Evolutionary conservation across 1,140 invertebrate species (phyloP).

Genomic region (Bombus consobrinus): DNA sequence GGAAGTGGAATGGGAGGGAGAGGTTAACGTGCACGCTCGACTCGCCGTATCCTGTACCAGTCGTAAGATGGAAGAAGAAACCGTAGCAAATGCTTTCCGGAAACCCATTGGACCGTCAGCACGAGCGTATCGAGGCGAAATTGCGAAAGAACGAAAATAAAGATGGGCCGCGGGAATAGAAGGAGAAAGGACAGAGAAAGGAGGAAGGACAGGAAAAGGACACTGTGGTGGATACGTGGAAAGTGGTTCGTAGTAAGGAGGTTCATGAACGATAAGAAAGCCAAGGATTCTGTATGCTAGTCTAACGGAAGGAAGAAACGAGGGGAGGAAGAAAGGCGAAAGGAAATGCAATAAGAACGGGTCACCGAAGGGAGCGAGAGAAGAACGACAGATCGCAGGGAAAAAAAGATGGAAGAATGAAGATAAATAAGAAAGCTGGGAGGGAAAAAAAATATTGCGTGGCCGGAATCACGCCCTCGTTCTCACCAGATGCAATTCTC

Average conservation of each 20-base stretch:
- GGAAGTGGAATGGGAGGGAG: no score
- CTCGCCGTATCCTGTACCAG: conserved; percentile 42
- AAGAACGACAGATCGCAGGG: neutral
- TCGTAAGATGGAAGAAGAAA: conserved; percentile 61
- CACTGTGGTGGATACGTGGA: neutral
- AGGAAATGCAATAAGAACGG: conserved; percentile 37
- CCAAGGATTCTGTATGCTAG: neutral
- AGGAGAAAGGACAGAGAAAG: no score
- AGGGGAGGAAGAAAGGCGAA: neutral
- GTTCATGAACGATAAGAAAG: conserved; percentile 15
- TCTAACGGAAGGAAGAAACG: neutral
- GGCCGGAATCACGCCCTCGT: conserved; percentile 37
- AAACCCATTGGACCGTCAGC: conserved; percentile 66
- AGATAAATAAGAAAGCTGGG: conserved; percentile 6
- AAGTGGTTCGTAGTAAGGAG: neutral
- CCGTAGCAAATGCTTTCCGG: conserved; percentile 65
- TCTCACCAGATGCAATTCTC: conserved; percentile 32
- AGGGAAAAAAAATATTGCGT: neutral
- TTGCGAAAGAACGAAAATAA: conserved; percentile 67
- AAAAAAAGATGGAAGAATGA: neutral
- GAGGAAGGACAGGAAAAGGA: neutral
- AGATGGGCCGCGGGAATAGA: conserved; percentile 28
- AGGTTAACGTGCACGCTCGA: conserved; percentile 53
- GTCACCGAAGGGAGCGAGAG: neutral
- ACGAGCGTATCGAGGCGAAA: conserved; percentile 56